Evolutionary conservation across 2,797 vertebrate species (phyloP).

Genomic region (Hyperoplus immaculatus): DNA sequence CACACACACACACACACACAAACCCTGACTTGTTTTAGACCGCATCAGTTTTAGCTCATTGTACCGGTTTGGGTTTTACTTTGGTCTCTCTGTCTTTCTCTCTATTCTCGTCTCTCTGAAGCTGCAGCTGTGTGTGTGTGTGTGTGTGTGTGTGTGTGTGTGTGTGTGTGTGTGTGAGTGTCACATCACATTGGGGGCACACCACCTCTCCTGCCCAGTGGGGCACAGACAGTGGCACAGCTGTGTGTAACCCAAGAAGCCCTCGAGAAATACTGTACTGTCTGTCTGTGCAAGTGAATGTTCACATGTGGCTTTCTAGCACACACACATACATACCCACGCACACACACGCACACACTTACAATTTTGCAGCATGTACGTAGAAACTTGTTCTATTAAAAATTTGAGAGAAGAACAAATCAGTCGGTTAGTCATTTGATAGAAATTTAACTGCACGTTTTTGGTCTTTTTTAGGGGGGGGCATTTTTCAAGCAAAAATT

Average conservation of each 20-base stretch:
- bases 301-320: not conserved
- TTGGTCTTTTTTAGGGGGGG: no score
- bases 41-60: not conserved
- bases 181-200: constrained; percentile 39
- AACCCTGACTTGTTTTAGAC: not conserved
- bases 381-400: not conserved
- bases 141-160: no score
- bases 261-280: not conserved
- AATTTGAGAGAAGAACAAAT: not conserved
- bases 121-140: constrained; percentile 53
- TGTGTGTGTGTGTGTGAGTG: no score
- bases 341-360: not conserved
- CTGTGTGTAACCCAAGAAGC: constrained; percentile 38
- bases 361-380: not conserved
- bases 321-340: no score
- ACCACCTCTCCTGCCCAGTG: constrained; percentile 22
- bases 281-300: not conserved
- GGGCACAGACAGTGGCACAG: constrained; percentile 30
- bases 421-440: not conserved
- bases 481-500: not conserved
- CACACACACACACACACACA: no score
- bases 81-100: constrained; percentile 3
- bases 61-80: not conserved
- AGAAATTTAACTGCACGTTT: not conserved
- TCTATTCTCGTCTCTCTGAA: constrained; percentile 35